A percentile compares a stretch with the other conserved stretches of the same genome.
Evolutionary conservation across 2,113 vertebrate genomes (phyloP).

Genomic region (Aplodontia rufa): DNA sequence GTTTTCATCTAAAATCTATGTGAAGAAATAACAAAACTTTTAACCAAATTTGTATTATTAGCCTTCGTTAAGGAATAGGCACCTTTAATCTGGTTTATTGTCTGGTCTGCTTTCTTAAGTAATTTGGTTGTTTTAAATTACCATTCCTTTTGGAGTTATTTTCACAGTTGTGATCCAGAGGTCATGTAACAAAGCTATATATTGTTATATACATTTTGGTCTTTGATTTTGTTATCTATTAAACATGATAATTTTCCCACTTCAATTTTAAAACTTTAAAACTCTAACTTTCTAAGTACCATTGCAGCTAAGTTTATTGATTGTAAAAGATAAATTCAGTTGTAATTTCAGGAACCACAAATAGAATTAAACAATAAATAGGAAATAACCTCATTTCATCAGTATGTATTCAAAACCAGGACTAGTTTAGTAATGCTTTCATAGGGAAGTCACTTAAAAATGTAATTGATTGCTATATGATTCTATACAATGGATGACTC

Average conservation of each 20-base stretch:
- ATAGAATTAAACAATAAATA: neutral
- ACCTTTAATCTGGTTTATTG: neutral
- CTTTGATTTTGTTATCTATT: neutral
- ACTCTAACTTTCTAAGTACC: neutral
- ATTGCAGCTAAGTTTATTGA: neutral
- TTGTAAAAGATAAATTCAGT: neutral
- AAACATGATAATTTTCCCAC: neutral
- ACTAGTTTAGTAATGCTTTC: neutral
- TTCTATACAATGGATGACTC: neutral
- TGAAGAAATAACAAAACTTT: neutral
- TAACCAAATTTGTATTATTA: neutral
- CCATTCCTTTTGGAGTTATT: neutral
- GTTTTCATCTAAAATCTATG: neutral
- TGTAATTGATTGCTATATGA: neutral
- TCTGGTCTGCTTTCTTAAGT: neutral
- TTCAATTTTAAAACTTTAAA: conserved; percentile 14
- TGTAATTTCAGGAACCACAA: neutral
- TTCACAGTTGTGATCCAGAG: neutral
- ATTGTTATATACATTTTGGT: neutral
- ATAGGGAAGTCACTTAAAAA: neutral
- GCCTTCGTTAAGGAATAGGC: neutral
- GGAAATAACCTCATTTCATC: neutral
- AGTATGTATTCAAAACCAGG: neutral
- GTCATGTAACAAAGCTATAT: neutral
- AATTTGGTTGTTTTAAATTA: neutral